Base-by-base conservation (phyloP, 2,797 vertebrate genomes). In the Channallabes apus region DNA sequence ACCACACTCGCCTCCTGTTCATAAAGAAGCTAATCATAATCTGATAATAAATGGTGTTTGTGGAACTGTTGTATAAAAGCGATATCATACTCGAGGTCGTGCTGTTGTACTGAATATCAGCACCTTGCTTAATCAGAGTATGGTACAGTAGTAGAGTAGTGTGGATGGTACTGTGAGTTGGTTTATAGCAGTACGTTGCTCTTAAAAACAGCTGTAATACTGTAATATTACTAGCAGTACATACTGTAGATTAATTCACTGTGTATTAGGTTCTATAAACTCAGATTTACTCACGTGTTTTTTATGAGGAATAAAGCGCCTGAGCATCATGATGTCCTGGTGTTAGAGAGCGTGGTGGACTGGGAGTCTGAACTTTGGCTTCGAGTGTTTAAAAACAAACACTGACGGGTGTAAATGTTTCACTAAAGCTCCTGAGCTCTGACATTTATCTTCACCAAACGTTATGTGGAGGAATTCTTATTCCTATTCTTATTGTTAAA, bases 251-350 rank as follows among this genome's bases (percentile, higher is more conserved):
- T 14, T 15, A 15, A 4, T 27, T 64, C n/a, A 64, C 3, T 22
- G 20, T 15, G 62, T 5, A 4, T 27, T 64, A 27, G 0, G 11
- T 46, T 46, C 46, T 11, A 46, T 1, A 14, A 17, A 14, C 15
- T 65, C 64, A 65, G 64, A 35, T 46, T 9, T 41, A 67, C 82
- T 78, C 14, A 78, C 61, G 15, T 84, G 82, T 76, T 56, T 65
- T 51, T 67, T 41, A 6, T 22, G 35, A 62, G 58, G 35, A 79
- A n/a, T 62, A 62, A 67, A 77, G 4, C 18, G 5, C 41, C 82
- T n/a, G 41, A 84, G 17, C 62, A 54, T 84, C 82, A 83, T 76
- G 17, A 27, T 24, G 18, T 56, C 59, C 35, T 35, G 59, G 8
- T 61, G 18, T 14, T 41, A 15, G 41, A 38, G 38, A 46, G 12